A percentile compares a stretch with the other conserved stretches of the same genome.
phyloP scores from a whole-genome alignment of 2,888 invertebrate species.

The Seira ritae region DNA sequence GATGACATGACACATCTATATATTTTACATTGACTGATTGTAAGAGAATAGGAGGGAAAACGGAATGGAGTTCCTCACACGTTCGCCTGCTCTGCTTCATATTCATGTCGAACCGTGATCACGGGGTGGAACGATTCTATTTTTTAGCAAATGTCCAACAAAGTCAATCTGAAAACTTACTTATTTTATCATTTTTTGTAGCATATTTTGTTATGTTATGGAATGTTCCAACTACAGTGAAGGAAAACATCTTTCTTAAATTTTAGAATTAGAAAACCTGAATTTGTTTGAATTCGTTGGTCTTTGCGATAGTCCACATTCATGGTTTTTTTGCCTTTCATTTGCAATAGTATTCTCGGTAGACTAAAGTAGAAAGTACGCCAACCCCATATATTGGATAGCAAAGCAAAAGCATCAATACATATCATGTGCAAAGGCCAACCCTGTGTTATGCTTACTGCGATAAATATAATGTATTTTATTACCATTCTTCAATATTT shows the following conservation, averaged over 20 bases:
- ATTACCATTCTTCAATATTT: constrained; percentile 38
- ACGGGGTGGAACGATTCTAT: background rate
- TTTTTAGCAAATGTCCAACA: background rate
- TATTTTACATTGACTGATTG: constrained; percentile 54
- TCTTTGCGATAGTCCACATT: background rate
- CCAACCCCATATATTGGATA: too few species aligned
- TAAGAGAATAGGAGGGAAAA: constrained; percentile 29
- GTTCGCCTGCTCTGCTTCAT: constrained; percentile 36
- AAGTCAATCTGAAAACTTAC: constrained; percentile 11
- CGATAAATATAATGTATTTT: background rate
- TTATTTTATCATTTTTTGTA: background rate
- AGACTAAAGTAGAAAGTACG: too few species aligned
- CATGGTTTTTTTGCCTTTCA: too few species aligned
- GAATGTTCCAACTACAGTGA: too few species aligned
- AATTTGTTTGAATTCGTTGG: background rate
- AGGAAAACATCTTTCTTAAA: too few species aligned
- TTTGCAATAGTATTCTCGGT: too few species aligned
- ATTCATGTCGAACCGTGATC: constrained; percentile 6
- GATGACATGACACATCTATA: constrained; percentile 56
- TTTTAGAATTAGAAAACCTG: background rate
- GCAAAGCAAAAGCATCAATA: too few species aligned
- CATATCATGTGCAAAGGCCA: constrained; percentile 24
- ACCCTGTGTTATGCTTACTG: background rate
- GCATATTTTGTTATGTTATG: background rate
- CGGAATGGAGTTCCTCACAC: constrained; percentile 49